A percentile compares a stretch with the other conserved stretches of the same genome.
Conservation (phyloP, 1,140 invertebrate species). For the Drosophila biarmipes region DNA sequence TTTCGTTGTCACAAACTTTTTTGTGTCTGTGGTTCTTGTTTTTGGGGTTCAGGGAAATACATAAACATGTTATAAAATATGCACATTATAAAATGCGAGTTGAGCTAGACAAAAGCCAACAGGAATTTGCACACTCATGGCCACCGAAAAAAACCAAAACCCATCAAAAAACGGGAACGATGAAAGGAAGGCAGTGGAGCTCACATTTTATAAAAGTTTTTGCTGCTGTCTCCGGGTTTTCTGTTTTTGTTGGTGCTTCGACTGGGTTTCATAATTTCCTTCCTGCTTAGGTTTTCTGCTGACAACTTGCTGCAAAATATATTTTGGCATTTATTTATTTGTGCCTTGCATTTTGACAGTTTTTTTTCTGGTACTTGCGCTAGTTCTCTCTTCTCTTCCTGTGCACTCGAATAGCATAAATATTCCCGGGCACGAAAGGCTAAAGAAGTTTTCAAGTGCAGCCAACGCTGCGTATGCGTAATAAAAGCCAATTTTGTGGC, state of each 20-base stretch:
- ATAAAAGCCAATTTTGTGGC: conserved; percentile 39
- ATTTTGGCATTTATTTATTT: conserved; percentile 76
- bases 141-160: conserved; percentile 7
- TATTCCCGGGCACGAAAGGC: conserved; percentile 35
- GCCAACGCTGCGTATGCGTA: conserved; percentile 60
- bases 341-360: conserved; percentile 67
- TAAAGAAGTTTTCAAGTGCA: conserved; percentile 57
- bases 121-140: conserved; percentile 73
- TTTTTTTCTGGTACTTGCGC: conserved; percentile 37
- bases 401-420: conserved; percentile 40
- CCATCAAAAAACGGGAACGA: conserved; percentile 2
- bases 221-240: conserved; percentile 18
- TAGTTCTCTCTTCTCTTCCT: conserved; percentile 1
- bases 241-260: conserved; percentile 28
- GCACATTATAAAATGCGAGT: conserved; percentile 74
- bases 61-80: conserved; percentile 80
- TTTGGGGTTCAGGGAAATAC: conserved; percentile 46
- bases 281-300: conserved; percentile 63
- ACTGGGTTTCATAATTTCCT: conserved; percentile 69
- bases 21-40: conserved; percentile 18
- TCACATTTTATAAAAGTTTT: conserved; percentile 46
- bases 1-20: conserved; percentile 17
- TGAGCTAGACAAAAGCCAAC: conserved; percentile 75
- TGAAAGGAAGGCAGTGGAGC: conserved; percentile 15
- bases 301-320: conserved; percentile 75